Evolutionary conservation across 2,113 vertebrate genomes (phyloP), one percentile per base, ranked within the genome.

Genomic region (Pangasianodon hypophthalmus): DNA sequence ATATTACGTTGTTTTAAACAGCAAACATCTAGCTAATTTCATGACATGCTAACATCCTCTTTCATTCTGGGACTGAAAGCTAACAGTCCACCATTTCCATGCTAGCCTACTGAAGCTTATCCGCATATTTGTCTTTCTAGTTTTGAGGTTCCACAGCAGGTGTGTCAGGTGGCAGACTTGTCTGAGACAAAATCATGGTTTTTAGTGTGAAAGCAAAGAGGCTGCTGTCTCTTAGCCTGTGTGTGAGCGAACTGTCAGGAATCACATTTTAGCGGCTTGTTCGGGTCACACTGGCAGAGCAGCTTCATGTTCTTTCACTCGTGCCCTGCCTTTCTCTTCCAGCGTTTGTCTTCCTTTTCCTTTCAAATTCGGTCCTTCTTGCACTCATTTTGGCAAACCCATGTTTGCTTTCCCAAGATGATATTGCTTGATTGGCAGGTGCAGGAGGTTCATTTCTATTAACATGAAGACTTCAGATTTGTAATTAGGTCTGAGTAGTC

Each of bases 181-280:
- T 92, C 87, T 80, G 80, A 92, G 80, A 62, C 77, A 87, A 92
- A 92, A 92, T 92, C 91, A 92, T 87, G 91, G 87, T 92, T 81
- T 92, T 92, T 92, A 92, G 84, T 77, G 85, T 90, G 89, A 89
- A 92, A 92, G 91, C 89, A 88, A 71, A 92, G 87, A 88, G 79
- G 87, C 85, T 75, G 50, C 89, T 90, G 92, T 90, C 88, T 90
- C 88, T 89, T 67, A 88, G 90, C 32, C 85, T 80, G 87, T 87
- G 90, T 90, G 92, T 77, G 85, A 88, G 90, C 85, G 85, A 90
- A 92, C 88, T 92, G 92, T 92, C 92, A 91, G 89, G 90, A 92
- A 91, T 90, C 90, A 89, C 52, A 75, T 92, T 90, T 92, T 92
- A 90, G 90, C 79, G 81, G 80, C 92, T 90, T 91, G 88, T 92